Evolutionary conservation across 2,888 invertebrate species (phyloP), one percentile per base, ranked within the genome.

Genomic region (Tinea semifulvella): DNA sequence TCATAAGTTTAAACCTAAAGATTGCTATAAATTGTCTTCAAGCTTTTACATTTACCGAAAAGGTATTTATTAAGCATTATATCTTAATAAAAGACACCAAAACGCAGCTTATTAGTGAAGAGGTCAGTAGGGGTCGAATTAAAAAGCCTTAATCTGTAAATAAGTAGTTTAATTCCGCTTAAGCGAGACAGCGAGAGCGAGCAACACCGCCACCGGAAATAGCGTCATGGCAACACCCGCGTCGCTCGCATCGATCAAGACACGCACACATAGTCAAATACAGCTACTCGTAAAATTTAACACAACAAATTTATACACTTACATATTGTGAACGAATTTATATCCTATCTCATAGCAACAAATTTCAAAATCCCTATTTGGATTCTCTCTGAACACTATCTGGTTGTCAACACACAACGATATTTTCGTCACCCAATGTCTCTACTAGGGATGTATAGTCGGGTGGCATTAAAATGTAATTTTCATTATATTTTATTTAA

Each of bases 191-290:
- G 47, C 40, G 11, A 26, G 43, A 27, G 43, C 18, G 3, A 25
- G 40, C 19, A 10, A 38, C 40, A 38, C 43, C 11, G 48, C 64
- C 48, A 70, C 84, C 86, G 87, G 86, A 87, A 86, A 76, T 73
- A 83, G 76, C 82, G 81, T 82, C 82, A 84, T 85, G 84, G 86
- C 85, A 84, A 86, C 87, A 69, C 75, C 76, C 79, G 65, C 40
- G 67, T 62, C 65, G 68, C 55, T 67, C 74, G 80, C 84, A 85
- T 85, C 85, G 85, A 85, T 85, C 85, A 85, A 69, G 66, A 58
- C 63, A 62, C 38, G 19, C 38, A 43, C 38, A 28, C 43, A 31
- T 31, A 31, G 14, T 14, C 11, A 31, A 31, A 31, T 31, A 31
- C 31, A 14, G 31, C 13, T 31, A 31, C 31, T 31, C 14, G 31